Base-by-base conservation (phyloP, 2,888 invertebrate species). In the Eurytoma californica region DNA sequence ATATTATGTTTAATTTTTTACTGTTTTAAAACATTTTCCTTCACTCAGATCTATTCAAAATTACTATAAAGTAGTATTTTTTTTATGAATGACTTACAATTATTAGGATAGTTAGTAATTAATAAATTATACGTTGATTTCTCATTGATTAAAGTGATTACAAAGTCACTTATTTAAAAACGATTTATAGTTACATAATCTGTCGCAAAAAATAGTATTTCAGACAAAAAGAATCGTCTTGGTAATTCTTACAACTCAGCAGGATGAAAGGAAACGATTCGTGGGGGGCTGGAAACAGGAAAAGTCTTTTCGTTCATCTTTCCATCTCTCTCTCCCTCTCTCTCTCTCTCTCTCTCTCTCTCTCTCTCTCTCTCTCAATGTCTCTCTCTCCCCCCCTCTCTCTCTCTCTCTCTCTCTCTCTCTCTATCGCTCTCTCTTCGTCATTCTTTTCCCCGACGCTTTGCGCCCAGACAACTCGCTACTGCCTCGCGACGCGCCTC, bases 281-380 rank as follows among this genome's bases (percentile, higher is more conserved):
- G 39, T 39, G 9, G 39, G 70, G 66, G 65, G 20, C 28, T 77
- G 20, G 58, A 63, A 72, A 73, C 68, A 73, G 68, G 49, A 63
- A 77, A 67, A 78, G 58, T 78, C 68, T 72, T 20, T 67, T 39
- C 47, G 47, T 18, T 20, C 20, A 39, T 57, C 57, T 47, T n/a
- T 51, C 51, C 7, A 18, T 13, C 28, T 28, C 51, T 66, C 24
- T 66, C 51, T 55, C 20, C 12, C 30, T 16, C 39, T 47, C 3
- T 49, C 24, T 72, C 51, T 68, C 3, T 28, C 14, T 20, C 20
- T 47, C 9, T 65, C 49, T 12, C 65, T 60, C 70, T 39, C 20
- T 67, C 39, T 49, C 12, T 20, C n/a, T 13, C 28, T 28, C 51
- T 66, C 24, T 66, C 51, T 55, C 20, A n/a, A n/a, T n/a, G n/a